Evolutionary conservation across 2,113 vertebrate species (phyloP), one percentile per base, ranked within the genome.

Genomic region (Sterna hirundo): DNA sequence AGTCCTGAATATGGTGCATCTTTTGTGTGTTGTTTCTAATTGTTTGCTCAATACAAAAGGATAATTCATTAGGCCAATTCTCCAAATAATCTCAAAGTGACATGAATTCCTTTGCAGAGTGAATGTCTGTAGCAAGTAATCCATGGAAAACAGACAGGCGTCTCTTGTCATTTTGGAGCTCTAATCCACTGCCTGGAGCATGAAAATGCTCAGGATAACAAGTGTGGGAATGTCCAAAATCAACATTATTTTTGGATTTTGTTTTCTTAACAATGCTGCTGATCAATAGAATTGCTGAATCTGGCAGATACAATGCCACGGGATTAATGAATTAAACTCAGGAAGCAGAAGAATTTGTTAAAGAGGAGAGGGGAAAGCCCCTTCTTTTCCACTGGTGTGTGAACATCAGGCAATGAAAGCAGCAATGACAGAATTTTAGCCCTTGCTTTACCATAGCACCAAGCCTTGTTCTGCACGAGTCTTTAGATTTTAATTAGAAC

Each of bases 141-240:
- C 98, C 98, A 95, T 92, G 96, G 96, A 96, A 97, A 97, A 97
- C 95, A 98, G 97, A 97, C 97, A 98, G 95, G 97, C 94, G 16
- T 95, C 97, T 98, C 98, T 98, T 97, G 98, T 98, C 97, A 91
- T 96, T 98, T 95, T 96, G 97, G 74, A 96, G 74, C 90, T 96
- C 94, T 98, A 98, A 98, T 98, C 98, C 98, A 97, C 94, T 97
- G 98, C 97, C 97, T 78, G 84, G 91, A 98, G 97, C 97, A 32
- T 96, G 96, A 97, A 98, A 98, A 98, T 88, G 61, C 85, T 96
- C 88, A 95, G 97, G 96, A 95, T 97, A 98, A 98, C 98, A 98
- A 98, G 95, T 97, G 97, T 98, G 97, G 95, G 97, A 98, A 98
- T 98, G 96, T 97, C 95, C 83, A 97, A 98, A 97, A 98, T 88